Evolutionary conservation across 1,140 invertebrate species (phyloP).

Genomic region (Geopemphigus sp.): DNA sequence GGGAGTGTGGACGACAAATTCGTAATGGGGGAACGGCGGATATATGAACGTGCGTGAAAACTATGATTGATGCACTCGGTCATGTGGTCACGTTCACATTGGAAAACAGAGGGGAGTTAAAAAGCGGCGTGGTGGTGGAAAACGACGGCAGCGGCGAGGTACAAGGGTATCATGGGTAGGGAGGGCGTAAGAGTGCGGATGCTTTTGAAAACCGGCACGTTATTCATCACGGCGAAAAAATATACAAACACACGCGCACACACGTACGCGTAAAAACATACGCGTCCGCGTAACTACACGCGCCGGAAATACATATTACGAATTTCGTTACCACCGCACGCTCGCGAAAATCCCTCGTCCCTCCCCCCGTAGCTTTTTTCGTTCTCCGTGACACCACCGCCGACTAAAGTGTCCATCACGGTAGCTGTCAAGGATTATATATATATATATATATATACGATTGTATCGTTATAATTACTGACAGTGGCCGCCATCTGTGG

Average conservation of each 20-base stretch:
- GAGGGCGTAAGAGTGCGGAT: neutral
- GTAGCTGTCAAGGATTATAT: constrained; percentile 24
- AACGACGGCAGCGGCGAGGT: no score
- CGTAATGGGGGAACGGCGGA: neutral
- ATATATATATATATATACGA: neutral
- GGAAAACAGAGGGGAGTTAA: neutral
- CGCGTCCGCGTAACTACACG: neutral
- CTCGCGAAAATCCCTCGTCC: neutral
- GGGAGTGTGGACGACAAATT: neutral
- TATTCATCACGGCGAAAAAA: constrained; percentile 39
- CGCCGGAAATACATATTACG: neutral
- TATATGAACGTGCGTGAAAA: constrained; percentile 19
- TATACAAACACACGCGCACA: neutral
- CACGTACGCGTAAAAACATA: neutral
- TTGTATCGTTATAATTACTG: constrained; percentile 41
- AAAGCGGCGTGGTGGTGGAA: no score
- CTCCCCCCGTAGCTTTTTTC: neutral
- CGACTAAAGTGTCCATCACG: constrained; percentile 38
- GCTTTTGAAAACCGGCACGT: constrained; percentile 19
- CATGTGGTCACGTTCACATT: constrained; percentile 41
- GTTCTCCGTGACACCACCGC: neutral
- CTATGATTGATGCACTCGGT: constrained; percentile 47
- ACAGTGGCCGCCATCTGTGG: constrained; percentile 18
- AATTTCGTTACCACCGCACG: neutral
- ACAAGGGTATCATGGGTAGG: neutral